Evolutionary conservation across 2,797 vertebrate genomes (phyloP).

Genomic region (Amblyraja radiata): DNA sequence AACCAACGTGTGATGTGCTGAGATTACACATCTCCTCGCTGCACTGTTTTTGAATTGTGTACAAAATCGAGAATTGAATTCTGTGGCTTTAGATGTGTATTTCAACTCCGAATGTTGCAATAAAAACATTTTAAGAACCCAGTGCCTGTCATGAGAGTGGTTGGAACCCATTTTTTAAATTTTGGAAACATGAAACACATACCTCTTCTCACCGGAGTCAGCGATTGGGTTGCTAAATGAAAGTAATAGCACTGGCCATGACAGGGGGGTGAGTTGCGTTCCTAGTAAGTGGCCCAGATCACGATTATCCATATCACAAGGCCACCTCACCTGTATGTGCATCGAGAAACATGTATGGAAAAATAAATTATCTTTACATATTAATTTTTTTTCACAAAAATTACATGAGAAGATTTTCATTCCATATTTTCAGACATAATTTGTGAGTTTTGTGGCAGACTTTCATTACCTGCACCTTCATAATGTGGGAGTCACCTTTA

Average conservation of each 20-base stretch:
- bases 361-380: too few relatives aligned
- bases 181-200: background rate
- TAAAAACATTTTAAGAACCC: conserved; percentile 1
- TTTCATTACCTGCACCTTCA: too few relatives aligned
- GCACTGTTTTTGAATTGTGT: background rate
- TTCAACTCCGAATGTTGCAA: conserved; percentile 21
- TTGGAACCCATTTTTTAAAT: background rate
- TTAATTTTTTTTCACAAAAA: too few relatives aligned
- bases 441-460: too few relatives aligned
- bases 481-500: too few relatives aligned
- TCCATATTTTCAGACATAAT: too few relatives aligned
- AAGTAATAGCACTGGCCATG: background rate
- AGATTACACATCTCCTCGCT: conserved; percentile 9
- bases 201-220: background rate
- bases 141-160: background rate
- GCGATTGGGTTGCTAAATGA: background rate
- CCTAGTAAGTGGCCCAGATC: too few relatives aligned
- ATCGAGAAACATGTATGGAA: background rate
- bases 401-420: too few relatives aligned
- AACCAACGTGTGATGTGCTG: background rate
- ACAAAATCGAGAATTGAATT: background rate
- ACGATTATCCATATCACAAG: too few relatives aligned
- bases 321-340: too few relatives aligned
- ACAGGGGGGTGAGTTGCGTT: too few relatives aligned
- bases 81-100: conserved; percentile 13